Evolutionary conservation across 2,797 vertebrate species (phyloP), one percentile per base, ranked within the genome.

Genomic region (Pteronotus mesoamericanus): DNA sequence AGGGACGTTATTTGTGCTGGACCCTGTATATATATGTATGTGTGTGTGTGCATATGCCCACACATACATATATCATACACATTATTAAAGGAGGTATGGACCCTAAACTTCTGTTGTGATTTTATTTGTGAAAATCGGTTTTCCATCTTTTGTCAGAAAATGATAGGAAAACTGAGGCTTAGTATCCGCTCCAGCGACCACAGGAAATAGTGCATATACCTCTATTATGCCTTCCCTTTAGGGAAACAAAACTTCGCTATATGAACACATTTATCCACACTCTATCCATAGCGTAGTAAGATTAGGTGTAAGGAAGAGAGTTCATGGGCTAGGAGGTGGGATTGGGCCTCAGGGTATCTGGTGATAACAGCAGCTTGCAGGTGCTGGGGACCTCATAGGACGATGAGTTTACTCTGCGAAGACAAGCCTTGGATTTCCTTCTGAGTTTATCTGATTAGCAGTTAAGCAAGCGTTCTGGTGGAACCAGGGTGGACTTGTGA

Each of bases 361-460:
- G 16, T 6, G 16, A 69, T 37, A 44, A 39, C 32, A 48, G 48
- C 1, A 48, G 18, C 19, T 68, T 34, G 72, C 69, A 26, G 24
- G 24, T 1, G 2, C 0, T 68, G 5, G 10, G 8, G 15, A 8
- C 3, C 32, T 16, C 32, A 68, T 5, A 10, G 48, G 53, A 18
- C 86, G 3, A 19, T 34, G 29, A 6, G 26, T 75, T 10, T 11
- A 21, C 11, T 44, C 6, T 48, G 21, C 11, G n/a, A 92, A 1
- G 0, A 24, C 6, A 69, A 14, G 6, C 5, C 37, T 32, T 78
- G 39, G 26, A 42, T 59, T 61, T 53, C 3, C 9, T 55, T 53
- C 18, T n/a, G 12, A 15, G 3, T 77, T 51, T 37, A 16, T 82
- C 18, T 78, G 39, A 12, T 21, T 46, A 12, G 16, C 72, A 57